Evolutionary conservation across 1,140 invertebrate genomes (phyloP).

Genomic region (Melitaea cinxia): DNA sequence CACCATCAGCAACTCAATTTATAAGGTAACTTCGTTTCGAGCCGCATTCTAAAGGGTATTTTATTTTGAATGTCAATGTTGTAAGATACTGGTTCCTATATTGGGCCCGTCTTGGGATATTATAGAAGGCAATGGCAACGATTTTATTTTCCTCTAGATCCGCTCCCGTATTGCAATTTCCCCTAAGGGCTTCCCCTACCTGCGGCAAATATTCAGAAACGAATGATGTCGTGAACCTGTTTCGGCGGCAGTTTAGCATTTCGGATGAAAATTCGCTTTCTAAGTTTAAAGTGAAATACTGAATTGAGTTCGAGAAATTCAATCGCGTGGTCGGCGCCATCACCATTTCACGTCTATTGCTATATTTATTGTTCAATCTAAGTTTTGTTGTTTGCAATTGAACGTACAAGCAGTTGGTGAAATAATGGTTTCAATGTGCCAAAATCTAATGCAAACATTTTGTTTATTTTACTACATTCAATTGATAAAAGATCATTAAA

Average conservation of each 20-base stretch:
- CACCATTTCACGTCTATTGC: conserved; percentile 32
- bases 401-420: conserved; percentile 17
- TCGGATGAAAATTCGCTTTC: conserved; percentile 45
- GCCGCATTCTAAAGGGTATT: conserved; percentile 58
- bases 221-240: conserved; percentile 67
- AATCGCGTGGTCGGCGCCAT: conserved; percentile 44
- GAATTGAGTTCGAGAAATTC: conserved; percentile 45
- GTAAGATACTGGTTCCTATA: conserved; percentile 49
- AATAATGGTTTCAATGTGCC: conserved; percentile 13
- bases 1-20: conserved; percentile 43
- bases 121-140: conserved; percentile 54
- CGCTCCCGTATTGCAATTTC: conserved; percentile 62
- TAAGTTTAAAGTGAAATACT: conserved; percentile 55
- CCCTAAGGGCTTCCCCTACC: conserved; percentile 68
- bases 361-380: conserved; percentile 47
- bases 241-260: conserved; percentile 58
- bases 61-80: conserved; percentile 52
- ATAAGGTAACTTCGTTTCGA: conserved; percentile 41
- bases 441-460: conserved; percentile 5
- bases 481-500: too few relatives aligned
- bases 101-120: conserved; percentile 66
- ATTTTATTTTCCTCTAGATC: conserved; percentile 64
- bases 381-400: conserved; percentile 36
- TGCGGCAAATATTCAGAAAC: conserved; percentile 69
- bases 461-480: too few relatives aligned